phyloP scores from a whole-genome alignment of 2,797 vertebrate genomes.

The Enteromius viviparus region DNA sequence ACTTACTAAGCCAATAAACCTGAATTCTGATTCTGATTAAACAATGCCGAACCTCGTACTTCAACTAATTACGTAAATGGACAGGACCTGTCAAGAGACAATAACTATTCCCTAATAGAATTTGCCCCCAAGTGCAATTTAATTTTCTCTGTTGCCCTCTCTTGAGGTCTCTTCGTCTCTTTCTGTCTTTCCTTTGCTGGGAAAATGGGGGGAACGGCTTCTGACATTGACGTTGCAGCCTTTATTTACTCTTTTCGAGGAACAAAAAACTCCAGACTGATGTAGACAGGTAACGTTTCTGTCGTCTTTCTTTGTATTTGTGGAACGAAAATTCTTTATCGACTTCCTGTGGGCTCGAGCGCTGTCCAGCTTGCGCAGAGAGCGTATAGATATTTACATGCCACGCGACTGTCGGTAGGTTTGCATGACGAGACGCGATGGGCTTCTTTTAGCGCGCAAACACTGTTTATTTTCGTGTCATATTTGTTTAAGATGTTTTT shows the following conservation, averaged over 20 bases:
- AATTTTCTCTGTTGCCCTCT: conserved; percentile 86
- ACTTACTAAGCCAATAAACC: neutral
- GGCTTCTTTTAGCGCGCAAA: neutral
- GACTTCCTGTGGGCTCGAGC: conserved; percentile 50
- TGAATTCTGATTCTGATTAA: conserved; percentile 58
- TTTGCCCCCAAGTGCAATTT: conserved; percentile 98
- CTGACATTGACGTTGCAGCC: conserved; percentile 50
- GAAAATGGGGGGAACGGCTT: conserved; percentile 60
- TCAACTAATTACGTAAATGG: conserved; percentile 94
- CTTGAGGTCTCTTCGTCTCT: conserved; percentile 71
- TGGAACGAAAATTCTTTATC: neutral
- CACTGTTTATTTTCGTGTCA: neutral
- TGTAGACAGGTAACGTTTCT: conserved; percentile 35
- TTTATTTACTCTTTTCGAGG: conserved; percentile 39
- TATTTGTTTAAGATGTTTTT: neutral
- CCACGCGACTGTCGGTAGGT: conserved; percentile 66
- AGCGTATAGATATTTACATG: conserved; percentile 48
- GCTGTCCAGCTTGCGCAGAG: conserved; percentile 37
- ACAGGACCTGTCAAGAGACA: conserved; percentile 86
- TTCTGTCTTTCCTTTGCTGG: conserved; percentile 61
- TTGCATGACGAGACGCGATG: conserved; percentile 43
- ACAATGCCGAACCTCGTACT: conserved; percentile 71
- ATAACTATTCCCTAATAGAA: conserved; percentile 95
- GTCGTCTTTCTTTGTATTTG: conserved; percentile 1
- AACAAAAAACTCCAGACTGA: conserved; percentile 5